Base-by-base conservation (phyloP, 2,113 vertebrate genomes). In the Reinhardtius hippoglossoides region DNA sequence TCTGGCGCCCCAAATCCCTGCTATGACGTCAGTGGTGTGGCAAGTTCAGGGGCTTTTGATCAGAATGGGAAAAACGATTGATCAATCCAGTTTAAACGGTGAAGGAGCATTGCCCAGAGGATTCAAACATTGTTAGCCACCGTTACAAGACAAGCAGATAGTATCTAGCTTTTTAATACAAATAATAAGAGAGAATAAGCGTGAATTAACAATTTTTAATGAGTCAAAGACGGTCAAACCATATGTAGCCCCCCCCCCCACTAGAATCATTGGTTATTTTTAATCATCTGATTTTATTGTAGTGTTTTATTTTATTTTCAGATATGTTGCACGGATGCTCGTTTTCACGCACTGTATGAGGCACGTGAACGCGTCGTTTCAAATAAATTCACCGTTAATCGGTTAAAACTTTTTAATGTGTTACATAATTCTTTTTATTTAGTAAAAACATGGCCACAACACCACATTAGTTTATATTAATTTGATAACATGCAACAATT, bases 1-100 rank as follows among this genome's bases (percentile, higher is more conserved):
- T 83, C 83, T 70, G 8, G 57, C 44, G 64, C 57, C 48, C 71
- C 56, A 79, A 88, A 89, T 89, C 83, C 81, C 40, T 58, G 16
- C 9, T 52, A 1, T 78, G 54, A 78, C 76, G 56, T 85, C 58
- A 78, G 50, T 1, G 1, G 55, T 14, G 15, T 78, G 84, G 2
- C 9, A 26, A 72, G 0, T 88, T 86, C n/a, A 83, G 0, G 37
- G 9, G 0, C 20, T n/a, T 8, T 42, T n/a, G 4, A 16, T 13
- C 0, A 67, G 3, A 83, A 74, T 80, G 10, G 73, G 73, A 80
- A 63, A 10, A 66, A 63, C 15, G 14, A 13, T 31, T 0, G 0
- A 55, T 27, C 5, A 2, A 1, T 3, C 15, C 14, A 52, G 4
- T 75, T 57, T 18, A 5, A 35, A 31, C 31, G 31, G 6, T 35